Evolutionary conservation across 2,113 vertebrate genomes (phyloP), one percentile per base, ranked within the genome.

Genomic region (Takifugu bimaculatus): DNA sequence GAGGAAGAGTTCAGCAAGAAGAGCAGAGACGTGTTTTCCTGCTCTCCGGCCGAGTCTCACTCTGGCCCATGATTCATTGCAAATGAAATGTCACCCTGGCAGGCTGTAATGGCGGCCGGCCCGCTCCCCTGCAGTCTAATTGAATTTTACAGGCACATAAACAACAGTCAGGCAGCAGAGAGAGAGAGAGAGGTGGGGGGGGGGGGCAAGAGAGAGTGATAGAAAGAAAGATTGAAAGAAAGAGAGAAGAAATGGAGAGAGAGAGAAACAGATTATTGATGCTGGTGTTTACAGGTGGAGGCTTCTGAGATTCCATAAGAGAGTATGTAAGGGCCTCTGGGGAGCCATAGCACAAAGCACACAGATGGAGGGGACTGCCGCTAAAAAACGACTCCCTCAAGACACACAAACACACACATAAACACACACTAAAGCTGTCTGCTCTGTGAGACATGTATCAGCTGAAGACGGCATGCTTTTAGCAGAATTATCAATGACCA

Each of bases 1-100:
- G 60, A 72, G 63, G 61, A 63, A 20, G 25, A 39, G 13, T 13
- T 39, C 39, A 61, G 44, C 35, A 49, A 14, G 14, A 50, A n/a
- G 50, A 75, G 57, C 55, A 52, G 47, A 70, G 72, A 65, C 78
- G 77, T 74, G 75, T 68, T 59, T 65, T 67, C 71, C 66, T 60
- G 65, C 75, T 72, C 70, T 50, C 72, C 52, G 54, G 68, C 61
- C 68, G 43, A 26, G 56, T 63, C 78, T 81, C 81, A 70, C 60
- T 78, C 76, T 65, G 74, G 76, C 78, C 89, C 85, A 85, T 89
- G 88, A 91, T 90, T 90, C 88, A 90, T 81, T 88, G 85, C 91
- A 91, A 91, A 90, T 90, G 85, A 91, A 88, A 89, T 87, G 88
- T 91, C 91, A 90, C 84, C 84, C 80, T 87, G 87, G 86, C 83